Percentiles rank a stretch among this genome's conserved stretches.
Conservation (phyloP, 1,140 invertebrate genomes). For the Muscidifurax raptorellus region DNA sequence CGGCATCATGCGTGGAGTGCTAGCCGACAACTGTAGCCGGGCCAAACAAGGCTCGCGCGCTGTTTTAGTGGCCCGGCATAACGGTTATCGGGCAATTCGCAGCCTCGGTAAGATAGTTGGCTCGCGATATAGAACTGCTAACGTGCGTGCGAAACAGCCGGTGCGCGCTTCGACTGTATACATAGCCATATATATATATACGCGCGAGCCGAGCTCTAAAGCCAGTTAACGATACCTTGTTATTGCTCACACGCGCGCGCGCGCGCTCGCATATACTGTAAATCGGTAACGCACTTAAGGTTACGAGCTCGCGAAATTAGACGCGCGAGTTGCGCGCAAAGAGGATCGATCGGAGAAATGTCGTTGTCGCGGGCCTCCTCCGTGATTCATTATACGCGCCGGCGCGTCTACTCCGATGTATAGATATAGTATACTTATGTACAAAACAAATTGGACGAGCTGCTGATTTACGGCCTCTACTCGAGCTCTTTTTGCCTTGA, state of each 20-base stretch:
- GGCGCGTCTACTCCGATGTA: background rate
- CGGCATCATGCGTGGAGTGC: background rate
- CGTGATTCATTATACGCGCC: background rate
- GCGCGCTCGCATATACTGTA: too few species aligned
- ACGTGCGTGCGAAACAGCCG: slow-evolving; percentile 13
- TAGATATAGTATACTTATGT: too few species aligned
- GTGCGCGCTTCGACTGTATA: background rate
- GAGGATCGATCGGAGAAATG: slow-evolving; percentile 24
- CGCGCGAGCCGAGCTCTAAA: slow-evolving; percentile 52
- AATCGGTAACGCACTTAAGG: slow-evolving; percentile 58
- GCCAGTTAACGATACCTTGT: slow-evolving; percentile 62
- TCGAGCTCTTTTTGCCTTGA: background rate
- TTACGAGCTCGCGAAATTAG: slow-evolving; percentile 55
- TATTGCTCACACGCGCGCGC: slow-evolving; percentile 54
- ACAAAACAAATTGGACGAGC: slow-evolving; percentile 28
- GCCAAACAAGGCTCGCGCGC: background rate
- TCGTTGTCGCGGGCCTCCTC: slow-evolving; percentile 2
- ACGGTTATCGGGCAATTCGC: slow-evolving; percentile 65
- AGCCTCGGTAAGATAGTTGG: slow-evolving; percentile 61
- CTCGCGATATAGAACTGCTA: slow-evolving; percentile 56
- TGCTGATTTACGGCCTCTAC: slow-evolving; percentile 5
- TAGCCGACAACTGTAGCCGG: background rate
- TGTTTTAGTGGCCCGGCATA: slow-evolving; percentile 29
- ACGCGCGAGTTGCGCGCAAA: slow-evolving; percentile 16
- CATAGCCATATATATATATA: background rate